These are phyloP conservation scores for Numenius arquata DNA, from an alignment of 2,113 vertebrate species.

Conservation along the genomic window DNA sequence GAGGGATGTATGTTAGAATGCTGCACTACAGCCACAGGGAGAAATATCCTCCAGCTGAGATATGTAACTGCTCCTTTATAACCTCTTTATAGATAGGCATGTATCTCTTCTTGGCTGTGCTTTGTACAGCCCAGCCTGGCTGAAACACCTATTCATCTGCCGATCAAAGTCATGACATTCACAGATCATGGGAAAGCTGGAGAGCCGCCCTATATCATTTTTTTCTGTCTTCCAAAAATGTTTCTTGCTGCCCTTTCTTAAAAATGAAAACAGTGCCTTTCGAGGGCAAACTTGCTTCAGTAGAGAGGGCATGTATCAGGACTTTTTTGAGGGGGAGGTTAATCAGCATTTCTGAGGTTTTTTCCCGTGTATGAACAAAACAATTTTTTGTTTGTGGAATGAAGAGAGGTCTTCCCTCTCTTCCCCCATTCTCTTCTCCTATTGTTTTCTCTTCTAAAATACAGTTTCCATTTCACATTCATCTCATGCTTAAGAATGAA, in stretches of 20 bases:
- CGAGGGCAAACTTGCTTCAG: not conserved
- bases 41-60: not conserved
- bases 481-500: not conserved
- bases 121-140: not conserved
- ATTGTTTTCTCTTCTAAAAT: not conserved
- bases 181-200: not conserved
- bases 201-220: not conserved
- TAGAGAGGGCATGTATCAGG: not conserved
- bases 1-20: not conserved
- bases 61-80: accelerated
- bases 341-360: not conserved
- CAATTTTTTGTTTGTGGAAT: not conserved
- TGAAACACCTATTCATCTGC: not conserved
- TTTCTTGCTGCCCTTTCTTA: not conserved
- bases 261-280: not conserved
- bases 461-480: not conserved
- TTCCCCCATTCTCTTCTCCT: not conserved
- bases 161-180: not conserved
- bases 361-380: not conserved
- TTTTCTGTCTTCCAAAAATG: not conserved
- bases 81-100: not conserved
- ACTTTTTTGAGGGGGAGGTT: not conserved
- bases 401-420: not conserved
- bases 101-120: not conserved
- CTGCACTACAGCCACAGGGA: accelerated